Evolutionary conservation across 2,888 invertebrate genomes (phyloP), one percentile per base, ranked within the genome.

Genomic region (Ornithoptera priamus): DNA sequence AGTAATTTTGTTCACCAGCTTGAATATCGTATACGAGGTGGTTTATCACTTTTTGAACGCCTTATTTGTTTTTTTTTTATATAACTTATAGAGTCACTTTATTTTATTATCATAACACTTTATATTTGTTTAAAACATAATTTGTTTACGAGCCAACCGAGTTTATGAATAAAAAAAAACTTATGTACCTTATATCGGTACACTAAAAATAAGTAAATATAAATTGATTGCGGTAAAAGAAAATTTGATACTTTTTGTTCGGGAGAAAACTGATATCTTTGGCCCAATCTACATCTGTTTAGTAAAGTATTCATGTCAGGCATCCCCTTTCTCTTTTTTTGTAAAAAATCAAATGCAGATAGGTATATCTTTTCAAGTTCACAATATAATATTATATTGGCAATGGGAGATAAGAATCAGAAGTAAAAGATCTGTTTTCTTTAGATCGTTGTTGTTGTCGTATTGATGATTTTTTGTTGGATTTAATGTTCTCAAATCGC

Each of bases 271-370:
- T 67, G 62, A 67, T 67, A 68, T 63, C 46, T n/a, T 57, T 42
- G 58, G 46, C 12, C 56, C 62, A 63, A 68, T 68, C 58, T 63
- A 63, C 62, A 68, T 67, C 46, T 68, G 62, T 58, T 68, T 68
- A 68, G 57, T 68, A 62, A 58, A 68, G 58, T 68, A 68, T 62
- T 68, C 62, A 68, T 50, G 62, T 63, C 57, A 62, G 46, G 30
- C 18, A 24, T 68, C 62, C 15, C 20, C 36, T 62, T 57, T 62
- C 17, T 18, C 24, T 10, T 17, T 62, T 24, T 62, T 62, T 62
- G 24, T 24, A 57, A 56, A 36, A 24, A 62, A 62, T 67, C 22
- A 42, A 67, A 62, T 67, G 36, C 62, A 24, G 62, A 68, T 58
- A 58, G 30, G 50, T 5, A 30, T 62, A 68, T 58, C 62, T 68